Base-by-base conservation (phyloP, 2,113 vertebrate genomes). In the Columba janthina region DNA sequence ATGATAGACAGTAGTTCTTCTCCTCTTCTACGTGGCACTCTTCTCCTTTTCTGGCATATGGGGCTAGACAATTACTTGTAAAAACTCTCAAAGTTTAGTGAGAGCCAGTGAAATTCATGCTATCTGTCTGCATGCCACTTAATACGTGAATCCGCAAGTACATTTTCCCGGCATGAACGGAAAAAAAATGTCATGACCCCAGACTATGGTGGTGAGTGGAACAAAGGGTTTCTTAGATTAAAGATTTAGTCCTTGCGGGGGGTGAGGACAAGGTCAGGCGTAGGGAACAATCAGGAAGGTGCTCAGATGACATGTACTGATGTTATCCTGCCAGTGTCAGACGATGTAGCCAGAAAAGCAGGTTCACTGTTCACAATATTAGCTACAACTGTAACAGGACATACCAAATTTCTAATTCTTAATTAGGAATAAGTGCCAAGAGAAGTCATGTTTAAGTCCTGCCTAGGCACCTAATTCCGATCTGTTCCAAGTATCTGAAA, bases 151-250 rank as follows among this genome's bases (percentile, higher is more conserved):
- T 84, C 80, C 65, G 19, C 25, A 85, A 83, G 90, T 48, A 77
- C 11, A 58, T 75, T 79, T 94, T 79, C 57, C 66, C 79, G 40
- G 46, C 67, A 79, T 54, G 93, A 91, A 69, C 11, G 75, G 42
- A 48, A 56, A 83, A 48, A 78, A 90, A 50, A 40, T 75, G 32
- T 94, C 74, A 53, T 50, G 50, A 95, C 80, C 70, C 34, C 31
- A 34, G 69, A 60, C 70, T 72, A 62, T 1, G 3, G 38, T 2
- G 1, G 34, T 44, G 61, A 61, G 42, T 72, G 31, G 48, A 87
- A 71, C 31, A 87, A 85, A 92, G 19, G 66, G 6, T 84, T 71
- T 82, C 93, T 94, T 69, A 69, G 76, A 67, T 90, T 74, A 89
- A 94, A 87, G 58, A 84, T 95, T 65, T 74, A 89, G 62, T 87